Evolutionary conservation across 37 sponge, comb jelly and placozoan genomes (phyloP).

Genomic region (Spongilla lacustris): DNA sequence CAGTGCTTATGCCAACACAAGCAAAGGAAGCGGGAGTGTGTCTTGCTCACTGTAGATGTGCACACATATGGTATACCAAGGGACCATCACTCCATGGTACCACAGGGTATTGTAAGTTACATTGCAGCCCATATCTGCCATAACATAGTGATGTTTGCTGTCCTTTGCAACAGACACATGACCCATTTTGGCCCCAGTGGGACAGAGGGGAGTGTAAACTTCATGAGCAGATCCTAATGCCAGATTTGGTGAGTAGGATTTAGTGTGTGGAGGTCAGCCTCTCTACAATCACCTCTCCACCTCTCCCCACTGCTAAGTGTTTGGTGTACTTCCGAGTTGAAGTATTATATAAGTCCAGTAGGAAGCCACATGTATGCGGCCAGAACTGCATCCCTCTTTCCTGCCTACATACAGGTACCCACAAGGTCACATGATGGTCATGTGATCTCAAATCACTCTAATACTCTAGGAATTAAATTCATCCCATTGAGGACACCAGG

Average conservation of each 20-base stretch:
- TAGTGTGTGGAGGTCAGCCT: not conserved
- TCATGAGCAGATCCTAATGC: not conserved
- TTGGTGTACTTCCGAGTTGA: constrained; percentile 69
- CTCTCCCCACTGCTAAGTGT: constrained; percentile 29
- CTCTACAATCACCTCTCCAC: not conserved
- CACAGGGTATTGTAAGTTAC: not conserved
- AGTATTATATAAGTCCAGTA: not conserved
- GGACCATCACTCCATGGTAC: constrained; percentile 24
- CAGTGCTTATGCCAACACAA: constrained; percentile 45
- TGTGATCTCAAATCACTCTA: not conserved
- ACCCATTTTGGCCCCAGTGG: constrained; percentile 18
- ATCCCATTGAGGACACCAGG: constrained; percentile 58
- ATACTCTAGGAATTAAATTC: constrained; percentile 51
- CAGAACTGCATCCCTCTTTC: constrained; percentile 72
- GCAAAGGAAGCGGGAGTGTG: constrained; percentile 23
- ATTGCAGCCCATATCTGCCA: no score
- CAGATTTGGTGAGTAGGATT: constrained; percentile 56
- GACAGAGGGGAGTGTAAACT: not conserved
- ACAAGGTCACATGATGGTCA: not conserved
- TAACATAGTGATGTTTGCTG: not conserved
- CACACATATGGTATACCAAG: constrained; percentile 52
- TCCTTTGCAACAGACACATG: not conserved
- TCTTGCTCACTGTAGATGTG: constrained; percentile 32
- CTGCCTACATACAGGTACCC: no score
- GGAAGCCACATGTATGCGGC: constrained; percentile 38